A percentile compares a stretch with the other conserved stretches of the same genome.
Evolutionary conservation across 1,140 invertebrate genomes (phyloP).

Genomic region (Sweltsa coloradensis): DNA sequence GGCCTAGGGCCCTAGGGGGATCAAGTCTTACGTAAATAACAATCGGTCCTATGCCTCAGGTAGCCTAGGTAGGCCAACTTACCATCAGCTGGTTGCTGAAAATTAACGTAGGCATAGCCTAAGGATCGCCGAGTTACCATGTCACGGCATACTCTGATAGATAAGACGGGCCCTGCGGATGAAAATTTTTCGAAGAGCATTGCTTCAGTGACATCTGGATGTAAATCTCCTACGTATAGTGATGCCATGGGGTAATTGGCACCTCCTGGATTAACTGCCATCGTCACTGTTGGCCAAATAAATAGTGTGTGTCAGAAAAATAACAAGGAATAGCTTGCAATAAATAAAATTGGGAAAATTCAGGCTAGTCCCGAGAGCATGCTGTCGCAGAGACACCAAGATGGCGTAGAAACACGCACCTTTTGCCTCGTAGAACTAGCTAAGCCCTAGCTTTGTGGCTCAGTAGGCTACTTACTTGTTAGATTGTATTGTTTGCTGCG

Average conservation of each 20-base stretch:
- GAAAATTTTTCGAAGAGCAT: constrained; percentile 99
- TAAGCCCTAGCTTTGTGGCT: no score
- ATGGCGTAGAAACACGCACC: no score
- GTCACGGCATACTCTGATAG: constrained; percentile 96
- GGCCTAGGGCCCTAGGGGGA: no score
- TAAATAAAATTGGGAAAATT: background rate
- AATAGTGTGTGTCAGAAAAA: constrained; percentile 14
- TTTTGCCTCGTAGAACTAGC: no score
- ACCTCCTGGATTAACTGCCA: constrained; percentile 57
- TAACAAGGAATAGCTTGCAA: constrained; percentile 5
- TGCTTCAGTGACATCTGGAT: constrained; percentile 95
- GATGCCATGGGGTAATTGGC: constrained; percentile 93
- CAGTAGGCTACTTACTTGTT: no score
- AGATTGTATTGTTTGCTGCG: no score
- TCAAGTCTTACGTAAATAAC: no score
- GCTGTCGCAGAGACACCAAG: background rate
- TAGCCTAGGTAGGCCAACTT: no score
- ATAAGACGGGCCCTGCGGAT: constrained; percentile 91
- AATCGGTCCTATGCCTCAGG: no score
- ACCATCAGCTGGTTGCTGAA: constrained; percentile 97
- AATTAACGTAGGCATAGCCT: constrained; percentile 99
- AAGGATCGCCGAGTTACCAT: constrained; percentile 92
- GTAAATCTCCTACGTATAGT: constrained; percentile 96
- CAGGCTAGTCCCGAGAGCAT: background rate
- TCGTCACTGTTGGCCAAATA: constrained; percentile 3